Evolutionary conservation across 2,888 invertebrate species (phyloP), one percentile per base, ranked within the genome.

Genomic region (Acanthopleura granulata): DNA sequence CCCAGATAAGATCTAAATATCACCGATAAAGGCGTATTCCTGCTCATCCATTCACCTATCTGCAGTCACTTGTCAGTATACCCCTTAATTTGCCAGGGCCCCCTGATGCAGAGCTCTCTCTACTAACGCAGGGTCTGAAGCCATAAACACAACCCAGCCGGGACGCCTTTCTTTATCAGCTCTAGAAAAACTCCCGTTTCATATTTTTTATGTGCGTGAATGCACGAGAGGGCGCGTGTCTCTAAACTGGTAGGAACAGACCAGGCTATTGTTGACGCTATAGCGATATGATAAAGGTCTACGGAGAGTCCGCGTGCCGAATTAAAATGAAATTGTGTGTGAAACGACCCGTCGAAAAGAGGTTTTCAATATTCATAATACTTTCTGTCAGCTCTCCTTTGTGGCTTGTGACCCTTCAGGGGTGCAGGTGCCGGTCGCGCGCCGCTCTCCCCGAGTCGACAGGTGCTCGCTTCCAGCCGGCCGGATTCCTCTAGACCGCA

Each of bases 321-420:
- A 57, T 57, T 57, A 57, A 57, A 57, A n/a, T 57, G 57, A 57
- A 57, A 57, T 57, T 57, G 57, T 57, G 57, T n/a, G 57, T 18
- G 22, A 57, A 57, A 57, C 57, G 57, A 57, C 57, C 57, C 18
- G 57, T 57, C 12, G 3, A 57, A 40, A 57, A 57, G 57, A 57
- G 22, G n/a, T 22, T 57, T 22, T 57, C 57, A n/a, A 57, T 57
- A 57, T 57, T 57, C 57, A 57, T 57, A 57, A 57, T 57, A 12
- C 57, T 18, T 57, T 57, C 57, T 57, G 57, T 57, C 57, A 57
- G 57, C 57, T 57, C 57, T 57, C 57, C 57, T 22, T 57, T 57
- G 57, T 57, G 18, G 18, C n/a, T 18, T 22, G 18, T 57, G 57
- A 57, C 57, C 57, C 57, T 57, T 40, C 3, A 57, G 22, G 18